Conservation (phyloP, 2,888 invertebrate genomes). For the Lasius platythorax region DNA sequence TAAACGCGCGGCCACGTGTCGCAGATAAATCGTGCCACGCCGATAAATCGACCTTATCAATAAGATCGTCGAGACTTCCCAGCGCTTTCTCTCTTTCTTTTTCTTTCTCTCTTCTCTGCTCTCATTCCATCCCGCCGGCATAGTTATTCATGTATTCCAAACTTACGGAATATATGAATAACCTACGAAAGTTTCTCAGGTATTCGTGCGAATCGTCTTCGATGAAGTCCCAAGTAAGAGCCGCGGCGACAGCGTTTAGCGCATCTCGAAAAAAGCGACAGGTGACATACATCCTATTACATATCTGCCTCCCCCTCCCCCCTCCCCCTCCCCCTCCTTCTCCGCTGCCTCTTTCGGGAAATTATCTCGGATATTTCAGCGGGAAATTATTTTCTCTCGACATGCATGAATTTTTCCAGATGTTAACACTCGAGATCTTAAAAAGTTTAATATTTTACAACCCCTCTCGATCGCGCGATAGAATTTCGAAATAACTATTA, state of each 20-base stretch:
- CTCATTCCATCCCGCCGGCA: slow-evolving; percentile 38
- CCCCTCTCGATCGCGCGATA: not conserved
- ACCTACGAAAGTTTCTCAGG: slow-evolving; percentile 60
- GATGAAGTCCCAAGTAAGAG: slow-evolving; percentile 59
- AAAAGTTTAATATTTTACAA: slow-evolving; percentile 24
- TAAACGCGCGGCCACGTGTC: slow-evolving; percentile 70
- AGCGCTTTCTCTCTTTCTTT: slow-evolving; percentile 32
- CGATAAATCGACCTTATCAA: slow-evolving; percentile 76
- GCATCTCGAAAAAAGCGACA: slow-evolving; percentile 42
- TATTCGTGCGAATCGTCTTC: slow-evolving; percentile 65
- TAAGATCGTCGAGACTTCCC: slow-evolving; percentile 66
- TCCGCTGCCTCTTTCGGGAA: not conserved
- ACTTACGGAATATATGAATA: slow-evolving; percentile 75
- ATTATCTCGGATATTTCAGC: slow-evolving; percentile 6
- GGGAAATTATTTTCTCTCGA: slow-evolving; percentile 24
- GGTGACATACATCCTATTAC: slow-evolving; percentile 51
- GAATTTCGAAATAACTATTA: slow-evolving; percentile 1
- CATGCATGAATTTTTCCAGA: not conserved
- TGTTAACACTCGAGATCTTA: slow-evolving; percentile 1
- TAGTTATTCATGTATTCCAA: slow-evolving; percentile 78
- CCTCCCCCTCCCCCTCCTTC: not conserved
- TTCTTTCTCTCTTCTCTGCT: not conserved
- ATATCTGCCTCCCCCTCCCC: not conserved
- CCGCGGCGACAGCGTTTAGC: slow-evolving; percentile 37
- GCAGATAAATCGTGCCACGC: slow-evolving; percentile 68